Evolutionary conservation across 2,888 invertebrate species (phyloP), one percentile per base, ranked within the genome.

Genomic region (Geotrupes spiniger): DNA sequence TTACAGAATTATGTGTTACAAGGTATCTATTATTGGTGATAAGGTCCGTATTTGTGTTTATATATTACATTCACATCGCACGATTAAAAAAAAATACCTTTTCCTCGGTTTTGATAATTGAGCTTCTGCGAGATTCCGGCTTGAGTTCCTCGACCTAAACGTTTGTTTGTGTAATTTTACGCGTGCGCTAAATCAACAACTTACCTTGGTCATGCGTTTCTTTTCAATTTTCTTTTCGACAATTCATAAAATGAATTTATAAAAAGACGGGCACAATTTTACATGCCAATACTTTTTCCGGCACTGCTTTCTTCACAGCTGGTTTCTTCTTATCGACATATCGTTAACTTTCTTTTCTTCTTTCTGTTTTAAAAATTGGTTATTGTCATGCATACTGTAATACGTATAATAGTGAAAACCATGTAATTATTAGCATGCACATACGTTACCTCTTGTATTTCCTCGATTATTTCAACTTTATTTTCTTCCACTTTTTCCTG

Each of bases 231-330:
- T n/a, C n/a, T 21, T 28, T 51, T 46, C 12, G 46, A 12, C 17
- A 49, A 40, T 56, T 69, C 66, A 36, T 44, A 44, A 17, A 37
- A 37, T 44, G n/a, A n/a, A n/a, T 36, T 16, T 15, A 4, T 4
- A 21, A n/a, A 21, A 21, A 21, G 21, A 21, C 21, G 21, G 6
- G 6, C 4, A 21, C 21, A 16, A 10, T 16, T 15, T 36, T 37
- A 16, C 15, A 41, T 6, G 29, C 16, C 12, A 36, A 36, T 42
- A 50, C 50, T 41, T 50, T 50, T 33, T 70, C 71, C 62, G 77
- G 75, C 29, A 70, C 71, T 62, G 77, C 75, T 49, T 76, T 76
- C 63, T 77, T 77, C 64, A 77, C 77, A 47, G 80, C 82, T 63
- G 79, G 76, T 69, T 81, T 79, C 46, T 78, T 74, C 39, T 51